Base-by-base conservation (phyloP, 2,113 vertebrate genomes). In the Montifringilla adamsi region DNA sequence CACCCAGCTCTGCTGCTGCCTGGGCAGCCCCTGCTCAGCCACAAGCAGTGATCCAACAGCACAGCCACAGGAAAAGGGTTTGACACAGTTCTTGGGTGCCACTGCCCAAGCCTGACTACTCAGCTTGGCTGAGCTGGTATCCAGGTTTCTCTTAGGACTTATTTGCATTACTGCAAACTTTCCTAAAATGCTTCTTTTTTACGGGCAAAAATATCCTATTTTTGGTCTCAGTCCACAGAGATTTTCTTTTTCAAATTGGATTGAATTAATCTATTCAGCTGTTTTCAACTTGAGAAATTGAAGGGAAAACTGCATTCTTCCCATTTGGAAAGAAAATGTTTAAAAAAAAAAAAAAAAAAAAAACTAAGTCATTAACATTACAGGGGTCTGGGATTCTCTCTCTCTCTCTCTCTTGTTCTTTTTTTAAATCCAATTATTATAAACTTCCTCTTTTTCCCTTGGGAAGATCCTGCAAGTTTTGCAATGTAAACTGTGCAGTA, bases 361-460 rank as follows among this genome's bases (percentile, higher is more conserved):
- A 41, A 41, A 41, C 41, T 4, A 50, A 63, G 20, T 64, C 10
- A 9, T 92, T 76, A 89, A 74, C 10, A 33, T 90, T 81, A 67
- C 15, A 84, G 50, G 43, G 18, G 27, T 72, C 43, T 85, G n/a
- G 20, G 58, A 26, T 56, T 84, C 4, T 58, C 49, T 18, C 44
- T 11, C 31, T 62, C 5, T 18, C 10, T 39, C 3, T 14, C 11
- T 26, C 13, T 20, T 20, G n/a, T 55, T 52, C 50, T 37, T 77
- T 81, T 75, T 82, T 35, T 11, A 0, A 13, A 35, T 33, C 35
- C 16, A 35, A 30, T 74, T 47, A 50, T 30, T 63, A 30, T 89
- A 84, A 95, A 92, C 84, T 75, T 91, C 77, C 81, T 77, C 58
- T 62, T 89, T 87, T 92, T 89, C 91, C 80, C 96, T 84, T 59